Base-by-base conservation (phyloP, 2,113 vertebrate species). In the Prochilodus magdalenae region DNA sequence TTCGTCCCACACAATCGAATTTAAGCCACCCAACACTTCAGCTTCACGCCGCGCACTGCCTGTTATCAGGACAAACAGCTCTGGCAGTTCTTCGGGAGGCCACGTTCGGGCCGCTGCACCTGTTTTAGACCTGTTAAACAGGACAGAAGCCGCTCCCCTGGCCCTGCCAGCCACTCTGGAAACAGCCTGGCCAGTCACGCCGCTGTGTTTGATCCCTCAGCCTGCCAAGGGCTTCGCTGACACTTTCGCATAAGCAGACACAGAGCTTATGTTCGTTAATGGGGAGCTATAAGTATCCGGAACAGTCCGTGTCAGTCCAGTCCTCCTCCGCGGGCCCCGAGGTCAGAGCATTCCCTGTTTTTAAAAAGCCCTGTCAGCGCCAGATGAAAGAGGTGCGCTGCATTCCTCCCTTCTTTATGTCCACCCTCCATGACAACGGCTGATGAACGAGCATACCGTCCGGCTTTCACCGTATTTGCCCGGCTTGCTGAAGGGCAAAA, bases 391-490 rank as follows among this genome's bases (percentile, higher is more conserved):
- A 77, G 53, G 27, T 80, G 60, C 40, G 5, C 71, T 76, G 85
- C 85, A 84, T 90, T 90, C 83, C 82, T 77, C 77, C 40, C 65
- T 75, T 89, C 87, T 93, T 92, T 89, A 89, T 86, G 86, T 86
- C 86, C 63, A 65, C 74, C 84, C 77, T 84, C 88, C 84, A 83
- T 90, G 92, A 91, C 89, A 84, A 92, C 78, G 22, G 72, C 78
- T 90, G 86, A 88, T 89, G 81, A 86, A 92, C 57, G 70, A 77
- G 75, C 82, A 63, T 73, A 16, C 82, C 71, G 62, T 75, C 47
- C 84, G 76, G 62, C 80, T 75, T 24, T 85, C 53, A 82, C 72
- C 80, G 40, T 86, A 66, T 89, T 89, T 89, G 49, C 82, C 71
- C 24, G 16, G 69, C 83, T 78, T 77, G 79, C 57, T n/a, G 75